phyloP scores from a whole-genome alignment of 2,797 vertebrate genomes.

The Pseudopleuronectes americanus region DNA sequence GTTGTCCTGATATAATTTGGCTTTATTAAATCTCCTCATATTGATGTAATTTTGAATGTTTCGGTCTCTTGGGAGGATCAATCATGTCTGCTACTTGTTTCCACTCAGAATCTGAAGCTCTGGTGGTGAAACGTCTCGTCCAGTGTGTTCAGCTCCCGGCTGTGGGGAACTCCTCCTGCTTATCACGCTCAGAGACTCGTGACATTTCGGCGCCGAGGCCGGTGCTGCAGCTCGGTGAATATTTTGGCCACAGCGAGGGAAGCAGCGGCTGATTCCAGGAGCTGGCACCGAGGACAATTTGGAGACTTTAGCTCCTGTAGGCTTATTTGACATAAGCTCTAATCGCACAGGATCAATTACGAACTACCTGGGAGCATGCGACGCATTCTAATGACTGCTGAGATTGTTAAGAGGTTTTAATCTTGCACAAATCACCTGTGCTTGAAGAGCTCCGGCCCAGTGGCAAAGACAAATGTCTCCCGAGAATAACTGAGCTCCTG shows the following conservation, averaged over 20 bases:
- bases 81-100: too few relatives aligned
- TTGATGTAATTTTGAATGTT: neutral
- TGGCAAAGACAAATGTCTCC: slow-evolving; percentile 39
- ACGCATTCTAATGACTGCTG: slow-evolving; percentile 47
- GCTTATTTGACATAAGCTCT: slow-evolving; percentile 48
- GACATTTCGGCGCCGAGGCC: slow-evolving; percentile 36
- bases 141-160: slow-evolving; percentile 15
- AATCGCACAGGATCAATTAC: slow-evolving; percentile 60
- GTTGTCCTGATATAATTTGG: slow-evolving; percentile 13
- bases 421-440: slow-evolving; percentile 29
- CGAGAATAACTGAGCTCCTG: slow-evolving; percentile 22
- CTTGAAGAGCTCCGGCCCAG: slow-evolving; percentile 14
- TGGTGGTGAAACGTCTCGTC: slow-evolving; percentile 6
- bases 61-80: too few relatives aligned
- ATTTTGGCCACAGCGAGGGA: slow-evolving; percentile 24
- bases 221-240: slow-evolving; percentile 41
- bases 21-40: neutral
- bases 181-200: slow-evolving; percentile 51
- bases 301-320: slow-evolving; percentile 39
- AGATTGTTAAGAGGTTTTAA: slow-evolving; percentile 43
- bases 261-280: slow-evolving; percentile 5
- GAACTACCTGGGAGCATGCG: slow-evolving; percentile 46
- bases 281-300: slow-evolving; percentile 33
- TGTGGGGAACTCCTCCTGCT: slow-evolving; percentile 41
- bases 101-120: neutral